phyloP scores from a whole-genome alignment of 2,797 vertebrate genomes.

The Ataeniobius toweri region DNA sequence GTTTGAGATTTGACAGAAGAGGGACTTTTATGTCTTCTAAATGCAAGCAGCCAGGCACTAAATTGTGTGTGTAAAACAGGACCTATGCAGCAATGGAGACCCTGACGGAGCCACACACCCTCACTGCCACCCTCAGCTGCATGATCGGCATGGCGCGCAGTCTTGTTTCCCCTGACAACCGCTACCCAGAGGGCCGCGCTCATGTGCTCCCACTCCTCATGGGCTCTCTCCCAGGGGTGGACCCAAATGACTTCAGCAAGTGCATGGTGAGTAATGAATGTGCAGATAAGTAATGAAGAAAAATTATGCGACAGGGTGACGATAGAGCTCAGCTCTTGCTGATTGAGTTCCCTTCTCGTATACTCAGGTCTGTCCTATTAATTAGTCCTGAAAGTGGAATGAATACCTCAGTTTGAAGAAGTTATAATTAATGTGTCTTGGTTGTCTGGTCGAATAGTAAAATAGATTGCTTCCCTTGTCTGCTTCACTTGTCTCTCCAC shows the following conservation, averaged over 20 bases:
- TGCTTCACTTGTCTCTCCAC: conserved; percentile 47
- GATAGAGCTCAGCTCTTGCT: conserved; percentile 36
- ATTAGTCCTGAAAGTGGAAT: conserved; percentile 61
- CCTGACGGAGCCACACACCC: conserved; percentile 96
- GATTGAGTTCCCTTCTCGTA: conserved; percentile 55
- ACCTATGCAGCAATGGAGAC: conserved; percentile 96
- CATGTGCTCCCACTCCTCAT: conserved; percentile 95
- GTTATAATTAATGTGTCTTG: conserved; percentile 51
- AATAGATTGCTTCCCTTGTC: conserved; percentile 52
- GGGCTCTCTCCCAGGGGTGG: conserved; percentile 94
- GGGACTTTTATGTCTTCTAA: neutral
- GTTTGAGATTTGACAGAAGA: neutral
- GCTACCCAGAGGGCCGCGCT: conserved; percentile 92
- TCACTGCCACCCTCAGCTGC: conserved; percentile 95
- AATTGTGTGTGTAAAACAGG: conserved; percentile 64
- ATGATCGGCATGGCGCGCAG: conserved; percentile 96
- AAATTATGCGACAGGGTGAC: conserved; percentile 54
- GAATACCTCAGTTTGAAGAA: conserved; percentile 65
- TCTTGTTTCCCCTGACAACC: conserved; percentile 87
- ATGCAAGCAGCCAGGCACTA: neutral
- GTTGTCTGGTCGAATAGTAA: conserved; percentile 52
- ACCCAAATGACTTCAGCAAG: conserved; percentile 99
- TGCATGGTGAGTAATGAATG: conserved; percentile 89
- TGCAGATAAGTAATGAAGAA: conserved; percentile 60
- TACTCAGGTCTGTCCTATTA: conserved; percentile 51